Evolutionary conservation across 2,113 vertebrate species (phyloP), one percentile per base, ranked within the genome.

Genomic region (Mesoclemmys tuberculata): DNA sequence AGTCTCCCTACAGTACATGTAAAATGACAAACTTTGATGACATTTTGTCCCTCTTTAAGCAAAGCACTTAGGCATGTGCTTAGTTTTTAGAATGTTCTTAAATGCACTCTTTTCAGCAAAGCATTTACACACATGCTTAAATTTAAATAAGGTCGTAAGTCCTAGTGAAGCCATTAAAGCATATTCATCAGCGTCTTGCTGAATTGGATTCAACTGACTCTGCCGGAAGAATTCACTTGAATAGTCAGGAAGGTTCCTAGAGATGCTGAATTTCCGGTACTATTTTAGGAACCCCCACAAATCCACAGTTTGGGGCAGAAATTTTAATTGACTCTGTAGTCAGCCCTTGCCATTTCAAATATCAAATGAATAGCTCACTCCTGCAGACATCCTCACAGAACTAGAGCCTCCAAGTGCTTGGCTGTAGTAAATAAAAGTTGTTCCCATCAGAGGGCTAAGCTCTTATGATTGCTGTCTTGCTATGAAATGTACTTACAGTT

Each of bases 1-100:
- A 94, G 92, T 75, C 96, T 92, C 94, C 97, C 96, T 93, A 95
- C 93, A 90, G 97, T 87, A 85, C 93, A 90, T 97, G 95, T 90
- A 93, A 97, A 97, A 97, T 93, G 95, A 93, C 93, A 93, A 96
- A 82, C 92, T 87, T 55, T 77, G 91, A 93, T 90, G 91, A 91
- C 89, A 94, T 89, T 94, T 97, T 16, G 55, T 95, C 91, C 94
- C 84, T 85, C 93, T 97, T 88, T 96, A 94, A 97, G 95, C 94
- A 96, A 92, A 85, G 91, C 80, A 38, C 87, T 97, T 11, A 41
- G 90, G 94, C 90, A 81, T 78, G 81, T 84, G 22, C 84, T 91
- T 41, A 82, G 89, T 92, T 88, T 93, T 93, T 95, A 83, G 86
- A 87, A 90, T 92, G 93, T 91, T 87, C 93, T 91, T 88, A 94